Conservation (phyloP, 2,113 vertebrate genomes). For the Marcusenius ussheri region DNA sequence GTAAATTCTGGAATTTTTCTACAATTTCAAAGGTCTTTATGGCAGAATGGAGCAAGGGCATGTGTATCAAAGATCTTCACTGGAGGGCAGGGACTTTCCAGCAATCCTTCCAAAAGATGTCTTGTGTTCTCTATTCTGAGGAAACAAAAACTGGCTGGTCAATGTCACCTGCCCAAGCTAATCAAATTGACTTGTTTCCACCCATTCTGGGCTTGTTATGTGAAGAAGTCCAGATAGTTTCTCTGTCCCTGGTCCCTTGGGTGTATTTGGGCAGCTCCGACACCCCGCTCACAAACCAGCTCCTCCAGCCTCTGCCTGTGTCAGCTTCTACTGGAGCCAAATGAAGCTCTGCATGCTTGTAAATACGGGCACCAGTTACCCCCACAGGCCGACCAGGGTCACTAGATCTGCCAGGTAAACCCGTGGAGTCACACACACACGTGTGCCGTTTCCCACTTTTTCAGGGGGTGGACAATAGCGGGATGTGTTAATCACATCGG, state of each 20-base stretch:
- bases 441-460: not conserved
- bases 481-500: slow-evolving; percentile 63
- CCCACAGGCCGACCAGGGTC: not conserved
- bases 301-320: not conserved
- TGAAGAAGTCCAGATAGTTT: not conserved
- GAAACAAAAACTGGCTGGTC: not conserved
- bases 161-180: not conserved
- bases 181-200: not conserved
- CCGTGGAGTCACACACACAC: not conserved
- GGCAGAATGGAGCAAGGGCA: not conserved
- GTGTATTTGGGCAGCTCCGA: not conserved
- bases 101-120: not conserved
- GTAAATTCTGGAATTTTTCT: not conserved
- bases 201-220: not conserved
- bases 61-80: not conserved
- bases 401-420: not conserved
- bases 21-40: not conserved
- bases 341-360: not conserved
- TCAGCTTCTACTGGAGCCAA: not conserved
- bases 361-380: not conserved
- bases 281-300: not conserved
- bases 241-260: not conserved
- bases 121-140: not conserved
- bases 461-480: slow-evolving; percentile 61
- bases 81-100: not conserved